Evolutionary conservation across 2,113 vertebrate genomes (phyloP).

Genomic region (Channa argus): DNA sequence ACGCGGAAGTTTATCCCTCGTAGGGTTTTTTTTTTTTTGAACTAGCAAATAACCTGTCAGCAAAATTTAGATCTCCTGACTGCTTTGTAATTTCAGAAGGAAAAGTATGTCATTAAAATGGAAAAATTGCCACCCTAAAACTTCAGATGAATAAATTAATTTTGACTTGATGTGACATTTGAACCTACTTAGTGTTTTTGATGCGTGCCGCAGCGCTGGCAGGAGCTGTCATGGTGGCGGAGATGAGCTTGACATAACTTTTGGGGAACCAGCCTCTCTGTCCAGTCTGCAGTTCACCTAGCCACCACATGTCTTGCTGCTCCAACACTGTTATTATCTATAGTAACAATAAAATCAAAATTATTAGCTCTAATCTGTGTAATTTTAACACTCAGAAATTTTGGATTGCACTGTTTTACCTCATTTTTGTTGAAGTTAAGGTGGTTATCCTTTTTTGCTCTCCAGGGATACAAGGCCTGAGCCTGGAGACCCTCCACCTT

Average conservation of each 20-base stretch:
- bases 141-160: neutral
- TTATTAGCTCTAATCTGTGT: neutral
- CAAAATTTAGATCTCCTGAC: too few species aligned
- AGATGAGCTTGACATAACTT: slow-evolving; percentile 98
- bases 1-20: too few species aligned
- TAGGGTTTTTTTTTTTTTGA: too few species aligned
- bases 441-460: slow-evolving; percentile 99
- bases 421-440: slow-evolving; percentile 99
- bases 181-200: slow-evolving; percentile 64
- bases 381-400: neutral
- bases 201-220: slow-evolving; percentile 18
- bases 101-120: too few species aligned
- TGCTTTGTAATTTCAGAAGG: neutral
- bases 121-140: too few species aligned
- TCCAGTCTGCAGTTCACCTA: slow-evolving; percentile 94
- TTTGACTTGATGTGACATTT: neutral
- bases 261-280: slow-evolving; percentile 99
- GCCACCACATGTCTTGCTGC: slow-evolving; percentile 99
- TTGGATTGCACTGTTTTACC: neutral
- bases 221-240: slow-evolving; percentile 82
- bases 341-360: neutral
- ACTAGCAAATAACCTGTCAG: neutral
- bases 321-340: slow-evolving; percentile 95
- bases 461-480: slow-evolving; percentile 97
- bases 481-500: slow-evolving; percentile 98